Conservation (phyloP, 2,797 vertebrate species). For the Ceryle rudis region DNA sequence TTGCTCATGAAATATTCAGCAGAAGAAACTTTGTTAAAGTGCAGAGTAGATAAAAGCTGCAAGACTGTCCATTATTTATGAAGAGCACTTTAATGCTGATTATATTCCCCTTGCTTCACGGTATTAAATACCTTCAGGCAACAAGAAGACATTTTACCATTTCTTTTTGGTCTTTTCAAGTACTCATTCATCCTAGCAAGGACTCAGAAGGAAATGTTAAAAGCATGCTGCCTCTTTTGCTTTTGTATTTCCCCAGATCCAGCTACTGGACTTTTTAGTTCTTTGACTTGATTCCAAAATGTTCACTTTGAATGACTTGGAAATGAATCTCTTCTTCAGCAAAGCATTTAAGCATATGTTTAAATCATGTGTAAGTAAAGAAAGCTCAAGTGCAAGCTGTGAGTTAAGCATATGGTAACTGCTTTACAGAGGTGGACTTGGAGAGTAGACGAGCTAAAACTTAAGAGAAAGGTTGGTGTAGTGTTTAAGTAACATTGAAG, state of each 20-base stretch:
- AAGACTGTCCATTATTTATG: constrained; percentile 64
- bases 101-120: constrained; percentile 3
- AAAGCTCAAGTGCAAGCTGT: neutral
- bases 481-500: constrained; percentile 13
- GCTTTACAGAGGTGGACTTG: constrained; percentile 31
- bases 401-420: constrained; percentile 2
- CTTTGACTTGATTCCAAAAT: neutral
- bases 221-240: neutral
- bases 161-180: constrained; percentile 6
- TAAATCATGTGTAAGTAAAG: neutral
- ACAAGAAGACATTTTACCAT: constrained; percentile 39
- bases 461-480: constrained; percentile 6
- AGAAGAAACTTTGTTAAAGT: constrained; percentile 44
- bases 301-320: neutral
- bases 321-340: neutral
- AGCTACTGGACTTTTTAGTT: neutral
- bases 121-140: constrained; percentile 68
- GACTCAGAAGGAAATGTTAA: neutral
- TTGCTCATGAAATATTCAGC: constrained; percentile 73
- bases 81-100: constrained; percentile 70
- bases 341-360: neutral
- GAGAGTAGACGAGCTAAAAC: constrained; percentile 13
- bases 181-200: neutral
- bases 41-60: constrained; percentile 50
- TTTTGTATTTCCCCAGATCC: neutral